phyloP scores from a whole-genome alignment of 1,140 invertebrate genomes.

The Zaprionus tsacasi region DNA sequence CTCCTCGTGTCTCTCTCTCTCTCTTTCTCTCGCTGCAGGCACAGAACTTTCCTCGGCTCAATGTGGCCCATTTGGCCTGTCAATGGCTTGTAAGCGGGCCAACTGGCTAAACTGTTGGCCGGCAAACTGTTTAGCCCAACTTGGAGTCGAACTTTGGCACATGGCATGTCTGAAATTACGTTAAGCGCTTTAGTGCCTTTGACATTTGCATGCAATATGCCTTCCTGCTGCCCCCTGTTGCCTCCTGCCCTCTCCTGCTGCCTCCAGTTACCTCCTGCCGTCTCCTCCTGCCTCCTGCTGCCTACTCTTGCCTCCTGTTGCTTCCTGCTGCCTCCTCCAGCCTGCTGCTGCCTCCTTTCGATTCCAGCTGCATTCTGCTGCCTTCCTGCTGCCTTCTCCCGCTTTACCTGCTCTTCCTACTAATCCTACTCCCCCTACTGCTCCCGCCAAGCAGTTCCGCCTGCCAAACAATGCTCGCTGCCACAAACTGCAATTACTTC shows the following conservation, averaged over 20 bases:
- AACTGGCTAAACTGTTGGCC: slow-evolving; percentile 12
- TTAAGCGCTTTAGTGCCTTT: slow-evolving; percentile 48
- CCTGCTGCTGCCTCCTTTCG: neutral
- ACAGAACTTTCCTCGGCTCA: slow-evolving; percentile 45
- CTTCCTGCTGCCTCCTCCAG: neutral
- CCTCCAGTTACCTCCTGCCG: neutral
- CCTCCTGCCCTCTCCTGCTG: neutral
- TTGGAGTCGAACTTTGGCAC: slow-evolving; percentile 50
- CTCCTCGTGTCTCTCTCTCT: neutral
- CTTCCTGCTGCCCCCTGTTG: neutral
- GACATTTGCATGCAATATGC: slow-evolving; percentile 48
- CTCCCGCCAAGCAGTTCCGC: neutral
- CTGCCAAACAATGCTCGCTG: slow-evolving; percentile 17
- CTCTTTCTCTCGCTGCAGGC: slow-evolving; percentile 26
- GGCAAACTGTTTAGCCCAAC: slow-evolving; percentile 40
- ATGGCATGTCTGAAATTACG: slow-evolving; percentile 50
- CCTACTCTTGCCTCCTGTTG: neutral
- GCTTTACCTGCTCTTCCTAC: no score
- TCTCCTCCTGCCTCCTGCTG: neutral
- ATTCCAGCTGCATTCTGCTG: no score
- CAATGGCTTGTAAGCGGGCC: slow-evolving; percentile 45
- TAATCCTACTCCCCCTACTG: neutral
- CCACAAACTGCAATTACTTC: slow-evolving; percentile 40
- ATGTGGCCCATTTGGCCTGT: slow-evolving; percentile 46
- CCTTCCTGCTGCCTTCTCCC: no score